Evolutionary conservation across 2,113 vertebrate genomes (phyloP).

Genomic region (Pogonocichla stellata): DNA sequence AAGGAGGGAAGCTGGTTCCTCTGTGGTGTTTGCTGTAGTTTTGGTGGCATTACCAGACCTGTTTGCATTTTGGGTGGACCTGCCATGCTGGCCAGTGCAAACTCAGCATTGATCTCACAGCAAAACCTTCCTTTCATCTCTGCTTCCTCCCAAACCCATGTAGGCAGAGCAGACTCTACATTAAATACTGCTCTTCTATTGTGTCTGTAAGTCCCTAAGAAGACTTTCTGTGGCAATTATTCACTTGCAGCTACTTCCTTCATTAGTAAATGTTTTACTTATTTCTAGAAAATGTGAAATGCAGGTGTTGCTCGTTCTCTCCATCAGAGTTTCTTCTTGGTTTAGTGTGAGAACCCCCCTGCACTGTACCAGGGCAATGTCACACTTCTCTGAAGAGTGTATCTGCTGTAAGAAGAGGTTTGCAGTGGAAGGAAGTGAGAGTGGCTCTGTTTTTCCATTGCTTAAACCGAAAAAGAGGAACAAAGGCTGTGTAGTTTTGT

Average conservation of each 20-base stretch:
- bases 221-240: background rate
- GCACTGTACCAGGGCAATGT: background rate
- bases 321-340: background rate
- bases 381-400: background rate
- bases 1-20: background rate
- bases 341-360: background rate
- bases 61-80: background rate
- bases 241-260: background rate
- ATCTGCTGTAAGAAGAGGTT: background rate
- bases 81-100: background rate
- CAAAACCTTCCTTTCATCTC: background rate
- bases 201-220: background rate
- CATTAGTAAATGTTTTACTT: background rate
- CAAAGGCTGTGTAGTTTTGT: background rate
- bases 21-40: background rate
- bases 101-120: background rate
- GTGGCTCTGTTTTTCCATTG: slow-evolving; percentile 67
- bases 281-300: background rate
- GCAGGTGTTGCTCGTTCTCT: background rate
- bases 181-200: background rate
- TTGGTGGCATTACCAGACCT: background rate
- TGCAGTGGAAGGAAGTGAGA: background rate
- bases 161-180: background rate
- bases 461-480: slow-evolving; percentile 68
- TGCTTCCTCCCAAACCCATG: background rate